phyloP scores from a whole-genome alignment of 2,113 vertebrate species.

The Aythya baeri region DNA sequence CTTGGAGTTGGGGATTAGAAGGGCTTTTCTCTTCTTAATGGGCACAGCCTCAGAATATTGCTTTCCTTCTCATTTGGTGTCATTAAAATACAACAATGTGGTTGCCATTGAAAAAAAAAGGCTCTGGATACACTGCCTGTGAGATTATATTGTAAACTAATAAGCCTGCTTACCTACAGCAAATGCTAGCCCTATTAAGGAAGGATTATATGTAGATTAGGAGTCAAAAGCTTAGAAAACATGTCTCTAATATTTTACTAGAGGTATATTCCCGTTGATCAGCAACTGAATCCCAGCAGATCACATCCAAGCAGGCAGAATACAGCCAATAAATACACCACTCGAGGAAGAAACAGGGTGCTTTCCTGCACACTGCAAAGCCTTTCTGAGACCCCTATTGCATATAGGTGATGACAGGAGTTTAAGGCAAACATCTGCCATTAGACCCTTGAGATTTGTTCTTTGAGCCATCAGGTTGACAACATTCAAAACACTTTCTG shows the following conservation, averaged over 20 bases:
- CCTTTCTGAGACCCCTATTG: neutral
- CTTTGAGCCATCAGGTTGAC: neutral
- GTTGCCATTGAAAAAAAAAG: neutral
- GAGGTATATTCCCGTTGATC: neutral
- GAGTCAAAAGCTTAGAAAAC: constrained; percentile 10
- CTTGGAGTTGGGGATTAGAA: neutral
- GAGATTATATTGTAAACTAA: neutral
- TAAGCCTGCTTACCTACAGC: neutral
- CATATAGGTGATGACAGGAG: neutral
- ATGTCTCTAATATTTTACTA: constrained; percentile 2
- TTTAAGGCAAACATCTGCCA: neutral
- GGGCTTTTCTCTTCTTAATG: neutral
- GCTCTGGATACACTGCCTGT: neutral
- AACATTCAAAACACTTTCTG: neutral
- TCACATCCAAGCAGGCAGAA: neutral
- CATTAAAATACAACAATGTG: neutral
- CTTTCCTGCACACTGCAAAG: neutral
- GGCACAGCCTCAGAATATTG: neutral
- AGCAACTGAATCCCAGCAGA: neutral
- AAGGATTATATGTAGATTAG: neutral
- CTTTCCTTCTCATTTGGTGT: neutral
- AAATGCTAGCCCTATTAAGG: neutral
- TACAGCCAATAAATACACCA: neutral
- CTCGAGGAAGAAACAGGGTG: neutral
- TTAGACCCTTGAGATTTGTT: neutral